Percentiles rank a stretch among this genome's conserved stretches.
These are phyloP conservation scores for Cydia amplana DNA, from an alignment of 1,140 invertebrate species.

Conservation along the genomic window DNA sequence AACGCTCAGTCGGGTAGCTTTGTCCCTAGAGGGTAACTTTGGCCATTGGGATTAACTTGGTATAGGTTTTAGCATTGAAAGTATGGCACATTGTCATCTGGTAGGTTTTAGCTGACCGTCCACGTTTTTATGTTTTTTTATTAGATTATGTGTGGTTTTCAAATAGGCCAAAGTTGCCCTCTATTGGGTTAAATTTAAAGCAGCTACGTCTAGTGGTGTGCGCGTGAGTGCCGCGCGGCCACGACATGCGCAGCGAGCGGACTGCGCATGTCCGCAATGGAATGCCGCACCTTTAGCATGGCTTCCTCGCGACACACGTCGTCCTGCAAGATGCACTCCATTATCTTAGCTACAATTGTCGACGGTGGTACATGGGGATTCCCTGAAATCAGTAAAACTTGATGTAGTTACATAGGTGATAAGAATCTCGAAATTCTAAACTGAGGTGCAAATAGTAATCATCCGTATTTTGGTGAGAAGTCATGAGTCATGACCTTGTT, in stretches of 20 bases:
- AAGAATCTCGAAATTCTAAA: not conserved
- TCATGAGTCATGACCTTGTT: not conserved
- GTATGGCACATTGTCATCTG: too few species aligned
- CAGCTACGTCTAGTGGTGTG: not conserved
- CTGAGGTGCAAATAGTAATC: not conserved
- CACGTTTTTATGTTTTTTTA: too few species aligned
- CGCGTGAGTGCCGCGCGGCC: conserved; percentile 38
- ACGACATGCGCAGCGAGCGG: conserved; percentile 53
- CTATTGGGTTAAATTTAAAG: not conserved
- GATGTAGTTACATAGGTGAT: conserved; percentile 12
- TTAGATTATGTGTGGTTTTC: too few species aligned
- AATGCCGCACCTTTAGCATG: conserved; percentile 63
- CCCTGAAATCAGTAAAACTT: conserved; percentile 56
- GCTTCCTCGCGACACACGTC: conserved; percentile 68
- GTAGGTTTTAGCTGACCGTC: too few species aligned
- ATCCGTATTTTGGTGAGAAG: not conserved
- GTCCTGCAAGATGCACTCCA: conserved; percentile 74
- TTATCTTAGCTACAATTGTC: conserved; percentile 80
- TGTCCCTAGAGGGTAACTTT: too few species aligned
- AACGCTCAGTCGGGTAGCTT: too few species aligned
- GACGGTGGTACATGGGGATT: conserved; percentile 80
- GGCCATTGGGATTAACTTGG: too few species aligned
- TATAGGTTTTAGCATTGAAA: too few species aligned
- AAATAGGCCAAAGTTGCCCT: not conserved
- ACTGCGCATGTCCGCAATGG: conserved; percentile 68